Conservation (phyloP, 2,888 invertebrate species). For the Acleris cristana region DNA sequence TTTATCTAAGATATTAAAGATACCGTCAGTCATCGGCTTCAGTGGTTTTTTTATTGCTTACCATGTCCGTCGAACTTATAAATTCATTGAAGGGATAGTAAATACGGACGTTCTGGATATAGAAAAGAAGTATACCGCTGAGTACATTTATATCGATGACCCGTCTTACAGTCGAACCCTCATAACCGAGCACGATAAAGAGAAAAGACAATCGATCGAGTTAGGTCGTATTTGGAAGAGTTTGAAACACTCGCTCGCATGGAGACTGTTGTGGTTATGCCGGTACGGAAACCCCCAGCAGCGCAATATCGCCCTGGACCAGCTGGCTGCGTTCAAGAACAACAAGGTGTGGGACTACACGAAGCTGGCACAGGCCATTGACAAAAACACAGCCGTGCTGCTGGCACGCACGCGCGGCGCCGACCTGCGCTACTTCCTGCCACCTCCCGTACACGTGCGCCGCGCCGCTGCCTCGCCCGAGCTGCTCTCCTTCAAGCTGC, state of each 20-base stretch:
- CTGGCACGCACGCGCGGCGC: slow-evolving; percentile 88
- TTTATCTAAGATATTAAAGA: slow-evolving; percentile 59
- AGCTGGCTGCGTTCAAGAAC: slow-evolving; percentile 86
- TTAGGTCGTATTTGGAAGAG: slow-evolving; percentile 83
- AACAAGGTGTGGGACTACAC: slow-evolving; percentile 87
- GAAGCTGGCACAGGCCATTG: slow-evolving; percentile 91
- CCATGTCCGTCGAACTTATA: slow-evolving; percentile 60
- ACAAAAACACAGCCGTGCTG: slow-evolving; percentile 89
- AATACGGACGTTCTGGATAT: slow-evolving; percentile 68
- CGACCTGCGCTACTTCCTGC: slow-evolving; percentile 89
- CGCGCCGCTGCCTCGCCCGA: slow-evolving; percentile 65
- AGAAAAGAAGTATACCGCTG: slow-evolving; percentile 69
- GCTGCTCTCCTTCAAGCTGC: slow-evolving; percentile 69
- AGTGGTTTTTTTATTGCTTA: slow-evolving; percentile 60
- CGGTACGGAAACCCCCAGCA: slow-evolving; percentile 85
- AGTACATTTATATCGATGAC: slow-evolving; percentile 79
- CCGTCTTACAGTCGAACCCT: slow-evolving; percentile 62
- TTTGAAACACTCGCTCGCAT: slow-evolving; percentile 86
- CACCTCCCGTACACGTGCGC: slow-evolving; percentile 84
- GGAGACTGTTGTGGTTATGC: slow-evolving; percentile 86
- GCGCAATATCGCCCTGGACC: slow-evolving; percentile 85
- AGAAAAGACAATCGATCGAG: slow-evolving; percentile 60
- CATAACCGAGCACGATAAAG: slow-evolving; percentile 58
- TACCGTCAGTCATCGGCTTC: slow-evolving; percentile 54
- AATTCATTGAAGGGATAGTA: slow-evolving; percentile 60